Percentiles rank a stretch among this genome's conserved stretches.
These are phyloP conservation scores for Phoxinus dragarum DNA, from an alignment of 2,797 vertebrate genomes.

Conservation along the genomic window DNA sequence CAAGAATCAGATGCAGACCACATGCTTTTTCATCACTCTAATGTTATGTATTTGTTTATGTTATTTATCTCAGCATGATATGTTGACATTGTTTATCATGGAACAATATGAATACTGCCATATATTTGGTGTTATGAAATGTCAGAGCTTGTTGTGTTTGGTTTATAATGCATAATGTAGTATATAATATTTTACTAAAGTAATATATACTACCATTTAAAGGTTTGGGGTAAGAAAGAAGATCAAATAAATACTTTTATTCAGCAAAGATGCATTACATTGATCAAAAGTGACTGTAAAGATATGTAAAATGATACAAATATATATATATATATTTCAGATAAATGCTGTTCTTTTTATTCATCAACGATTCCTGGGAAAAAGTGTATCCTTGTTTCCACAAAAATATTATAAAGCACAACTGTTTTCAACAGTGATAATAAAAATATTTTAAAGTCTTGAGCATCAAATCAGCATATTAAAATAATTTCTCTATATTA, in stretches of 20 bases:
- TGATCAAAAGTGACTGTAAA: neutral
- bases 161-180: neutral
- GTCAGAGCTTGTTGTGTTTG: neutral
- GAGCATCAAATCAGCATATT: neutral
- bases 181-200: neutral
- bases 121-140: neutral
- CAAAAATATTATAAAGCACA: neutral
- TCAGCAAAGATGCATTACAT: neutral
- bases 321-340: neutral
- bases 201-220: neutral
- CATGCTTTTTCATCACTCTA: constrained; percentile 37
- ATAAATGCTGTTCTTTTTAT: neutral
- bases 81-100: neutral
- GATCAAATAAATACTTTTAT: neutral
- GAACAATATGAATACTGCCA: neutral
- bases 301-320: too few relatives aligned
- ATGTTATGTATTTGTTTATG: neutral
- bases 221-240: neutral
- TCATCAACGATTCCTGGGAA: neutral
- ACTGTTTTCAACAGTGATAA: neutral
- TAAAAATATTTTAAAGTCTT: neutral
- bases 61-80: neutral
- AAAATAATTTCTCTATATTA: neutral
- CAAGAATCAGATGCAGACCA: constrained; percentile 41
- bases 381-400: neutral